phyloP scores from a whole-genome alignment of 1,140 invertebrate genomes.

The Cydia splendana region DNA sequence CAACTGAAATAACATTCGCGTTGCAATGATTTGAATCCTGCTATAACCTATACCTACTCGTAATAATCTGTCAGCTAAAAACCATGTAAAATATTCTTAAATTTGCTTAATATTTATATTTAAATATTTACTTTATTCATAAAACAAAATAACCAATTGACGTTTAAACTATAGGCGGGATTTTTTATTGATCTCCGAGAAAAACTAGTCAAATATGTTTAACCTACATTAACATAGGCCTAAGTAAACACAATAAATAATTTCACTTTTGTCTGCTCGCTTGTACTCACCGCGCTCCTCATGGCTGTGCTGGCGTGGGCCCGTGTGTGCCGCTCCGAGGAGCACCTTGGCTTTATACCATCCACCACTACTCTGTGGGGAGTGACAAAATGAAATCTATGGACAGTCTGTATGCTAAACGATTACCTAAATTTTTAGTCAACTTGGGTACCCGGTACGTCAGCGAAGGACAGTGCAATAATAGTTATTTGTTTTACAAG shows the following conservation, averaged over 20 bases:
- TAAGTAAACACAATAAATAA: slow-evolving; percentile 43
- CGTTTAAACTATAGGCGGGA: neutral
- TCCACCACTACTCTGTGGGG: slow-evolving; percentile 54
- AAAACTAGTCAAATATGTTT: slow-evolving; percentile 25
- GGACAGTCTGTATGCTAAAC: slow-evolving; percentile 26
- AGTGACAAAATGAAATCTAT: slow-evolving; percentile 17
- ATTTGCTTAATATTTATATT: no score
- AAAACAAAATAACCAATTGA: neutral
- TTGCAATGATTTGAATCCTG: neutral
- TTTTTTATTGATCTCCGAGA: slow-evolving; percentile 2
- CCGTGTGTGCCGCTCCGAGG: slow-evolving; percentile 53
- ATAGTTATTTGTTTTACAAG: no score
- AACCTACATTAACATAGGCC: slow-evolving; percentile 22
- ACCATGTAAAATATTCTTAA: neutral
- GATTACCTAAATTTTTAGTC: slow-evolving; percentile 28
- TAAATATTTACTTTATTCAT: neutral
- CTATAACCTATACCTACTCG: no score
- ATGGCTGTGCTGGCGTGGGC: slow-evolving; percentile 54
- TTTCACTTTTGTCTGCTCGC: slow-evolving; percentile 56
- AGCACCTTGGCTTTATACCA: slow-evolving; percentile 57
- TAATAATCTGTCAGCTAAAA: neutral
- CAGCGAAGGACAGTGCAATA: neutral
- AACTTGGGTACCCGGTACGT: neutral
- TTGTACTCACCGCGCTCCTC: slow-evolving; percentile 69
- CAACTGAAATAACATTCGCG: slow-evolving; percentile 25